These are phyloP conservation scores for Portunus trituberculatus DNA, from an alignment of 1,140 invertebrate genomes.

Conservation along the genomic window DNA sequence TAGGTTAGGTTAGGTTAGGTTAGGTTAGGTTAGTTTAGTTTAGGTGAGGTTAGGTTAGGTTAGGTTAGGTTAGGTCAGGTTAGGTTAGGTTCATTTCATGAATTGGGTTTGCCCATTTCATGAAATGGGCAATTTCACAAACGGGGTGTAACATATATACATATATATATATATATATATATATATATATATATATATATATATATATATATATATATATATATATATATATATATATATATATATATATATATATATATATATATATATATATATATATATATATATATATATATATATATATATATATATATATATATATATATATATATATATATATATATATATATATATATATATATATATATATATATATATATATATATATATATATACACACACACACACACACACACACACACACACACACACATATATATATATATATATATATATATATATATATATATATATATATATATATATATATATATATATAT, in stretches of 20 bases:
- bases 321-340: slow-evolving; percentile 38
- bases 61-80: not conserved
- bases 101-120: no score
- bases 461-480: not conserved
- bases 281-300: not conserved
- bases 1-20: no score
- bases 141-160: no score
- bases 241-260: not conserved
- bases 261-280: no score
- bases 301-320: slow-evolving; percentile 38
- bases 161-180: not conserved
- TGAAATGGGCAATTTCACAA: no score
- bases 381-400: no score
- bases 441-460: no score
- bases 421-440: no score
- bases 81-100: no score
- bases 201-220: slow-evolving; percentile 38
- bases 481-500: slow-evolving; percentile 11
- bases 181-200: slow-evolving; percentile 38
- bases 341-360: slow-evolving; percentile 38
- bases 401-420: no score
- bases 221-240: slow-evolving; percentile 38
- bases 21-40: no score
- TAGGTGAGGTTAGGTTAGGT: no score
- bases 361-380: not conserved